phyloP scores from a whole-genome alignment of 2,888 invertebrate species.

The Cryptus viduatorius region DNA sequence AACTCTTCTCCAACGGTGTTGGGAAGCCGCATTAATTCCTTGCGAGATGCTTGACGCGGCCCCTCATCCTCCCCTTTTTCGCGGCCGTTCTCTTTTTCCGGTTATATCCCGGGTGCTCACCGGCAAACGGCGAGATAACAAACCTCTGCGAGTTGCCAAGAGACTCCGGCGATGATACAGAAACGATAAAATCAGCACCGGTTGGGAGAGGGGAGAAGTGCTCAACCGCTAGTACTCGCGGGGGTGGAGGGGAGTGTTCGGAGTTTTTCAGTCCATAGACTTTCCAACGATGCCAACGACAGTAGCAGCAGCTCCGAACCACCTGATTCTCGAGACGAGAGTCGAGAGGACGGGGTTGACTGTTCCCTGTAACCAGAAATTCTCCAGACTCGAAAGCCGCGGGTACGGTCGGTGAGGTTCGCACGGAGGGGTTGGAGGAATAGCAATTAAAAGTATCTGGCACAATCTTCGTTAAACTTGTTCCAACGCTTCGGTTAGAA shows the following conservation, averaged over 20 bases:
- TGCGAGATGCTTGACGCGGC: constrained; percentile 50
- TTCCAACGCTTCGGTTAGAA: constrained; percentile 74
- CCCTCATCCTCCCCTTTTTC: constrained; percentile 24
- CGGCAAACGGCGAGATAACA: constrained; percentile 81
- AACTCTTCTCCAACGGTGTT: constrained; percentile 20
- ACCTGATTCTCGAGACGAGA: constrained; percentile 26
- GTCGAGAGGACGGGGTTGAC: constrained; percentile 62
- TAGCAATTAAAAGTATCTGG: constrained; percentile 85
- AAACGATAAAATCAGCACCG: constrained; percentile 81
- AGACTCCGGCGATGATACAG: constrained; percentile 81
- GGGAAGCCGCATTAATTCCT: constrained; percentile 62
- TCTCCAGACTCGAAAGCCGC: constrained; percentile 34
- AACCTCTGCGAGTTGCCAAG: constrained; percentile 79
- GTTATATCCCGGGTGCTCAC: constrained; percentile 66
- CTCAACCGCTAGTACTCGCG: not conserved
- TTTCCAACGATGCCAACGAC: not conserved
- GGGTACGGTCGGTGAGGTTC: constrained; percentile 53
- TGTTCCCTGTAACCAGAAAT: constrained; percentile 47
- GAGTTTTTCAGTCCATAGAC: constrained; percentile 31
- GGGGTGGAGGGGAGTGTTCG: constrained; percentile 14
- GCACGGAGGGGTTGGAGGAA: constrained; percentile 77
- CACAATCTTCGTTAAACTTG: constrained; percentile 84
- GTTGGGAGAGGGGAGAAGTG: constrained; percentile 56
- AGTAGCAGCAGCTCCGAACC: constrained; percentile 11
- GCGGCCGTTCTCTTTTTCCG: constrained; percentile 73